These are phyloP conservation scores for Chalcosyrphus nemorum DNA, from an alignment of 2,888 invertebrate genomes.

Conservation along the genomic window DNA sequence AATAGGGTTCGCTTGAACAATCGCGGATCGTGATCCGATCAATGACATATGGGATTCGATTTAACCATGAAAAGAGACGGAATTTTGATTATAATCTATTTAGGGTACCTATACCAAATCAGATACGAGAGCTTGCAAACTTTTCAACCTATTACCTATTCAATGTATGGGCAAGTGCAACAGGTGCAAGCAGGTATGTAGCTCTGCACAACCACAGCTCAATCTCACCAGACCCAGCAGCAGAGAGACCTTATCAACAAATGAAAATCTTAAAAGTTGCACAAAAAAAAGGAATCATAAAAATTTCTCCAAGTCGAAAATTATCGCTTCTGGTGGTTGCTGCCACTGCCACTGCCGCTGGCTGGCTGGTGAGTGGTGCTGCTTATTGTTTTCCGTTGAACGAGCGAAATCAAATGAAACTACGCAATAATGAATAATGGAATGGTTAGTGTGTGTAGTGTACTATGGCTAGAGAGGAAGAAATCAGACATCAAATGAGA, in stretches of 20 bases:
- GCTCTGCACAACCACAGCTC: neutral
- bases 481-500: slow-evolving; percentile 70
- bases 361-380: neutral
- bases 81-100: neutral
- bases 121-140: slow-evolving; percentile 31
- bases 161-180: slow-evolving; percentile 7
- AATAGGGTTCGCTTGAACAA: slow-evolving; percentile 47
- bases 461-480: slow-evolving; percentile 36
- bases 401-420: slow-evolving; percentile 72
- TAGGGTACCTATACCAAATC: neutral
- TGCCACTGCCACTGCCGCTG: neutral
- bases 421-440: slow-evolving; percentile 73
- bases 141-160: neutral
- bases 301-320: slow-evolving; percentile 54
- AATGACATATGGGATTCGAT: slow-evolving; percentile 65
- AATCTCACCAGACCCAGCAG: slow-evolving; percentile 8
- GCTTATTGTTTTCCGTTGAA: slow-evolving; percentile 71
- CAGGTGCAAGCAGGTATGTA: slow-evolving; percentile 16
- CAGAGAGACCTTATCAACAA: slow-evolving; percentile 50
- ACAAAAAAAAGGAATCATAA: slow-evolving; percentile 44
- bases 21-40: slow-evolving; percentile 71
- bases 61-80: neutral
- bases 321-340: slow-evolving; percentile 22
- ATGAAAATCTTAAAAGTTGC: slow-evolving; percentile 64
- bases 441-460: slow-evolving; percentile 47